phyloP scores from a whole-genome alignment of 37 sponge, comb jelly and placozoan species.

The Crambe crambe region DNA sequence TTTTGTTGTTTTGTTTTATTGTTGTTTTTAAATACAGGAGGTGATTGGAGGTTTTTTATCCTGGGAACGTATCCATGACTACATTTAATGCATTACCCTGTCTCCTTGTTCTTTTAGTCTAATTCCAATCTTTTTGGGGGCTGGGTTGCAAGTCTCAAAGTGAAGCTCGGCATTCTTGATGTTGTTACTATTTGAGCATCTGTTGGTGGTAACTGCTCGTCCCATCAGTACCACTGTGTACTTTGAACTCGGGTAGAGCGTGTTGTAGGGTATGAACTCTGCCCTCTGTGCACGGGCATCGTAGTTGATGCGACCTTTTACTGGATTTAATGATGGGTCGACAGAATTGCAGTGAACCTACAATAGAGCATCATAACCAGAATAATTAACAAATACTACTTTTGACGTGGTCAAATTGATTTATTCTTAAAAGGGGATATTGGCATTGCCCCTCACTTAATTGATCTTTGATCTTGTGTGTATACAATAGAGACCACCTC shows the following conservation, averaged over 20 bases:
- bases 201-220: slow-evolving; percentile 51
- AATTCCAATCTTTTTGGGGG: slow-evolving; percentile 65
- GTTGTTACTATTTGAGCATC: slow-evolving; percentile 44
- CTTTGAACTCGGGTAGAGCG: slow-evolving; percentile 62
- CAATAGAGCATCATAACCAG: background rate
- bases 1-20: too few species aligned
- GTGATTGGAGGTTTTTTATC: too few species aligned
- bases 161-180: slow-evolving; percentile 50
- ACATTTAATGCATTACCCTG: too few species aligned
- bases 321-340: slow-evolving; percentile 43
- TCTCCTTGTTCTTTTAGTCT: slow-evolving; percentile 47
- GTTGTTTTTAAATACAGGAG: too few species aligned
- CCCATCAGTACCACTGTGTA: slow-evolving; percentile 55
- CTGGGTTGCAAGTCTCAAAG: slow-evolving; percentile 58
- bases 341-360: slow-evolving; percentile 51
- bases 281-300: slow-evolving; percentile 52
- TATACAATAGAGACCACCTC: too few species aligned
- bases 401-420: too few species aligned
- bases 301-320: slow-evolving; percentile 53
- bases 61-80: too few species aligned
- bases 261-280: slow-evolving; percentile 66
- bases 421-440: too few species aligned
- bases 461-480: too few species aligned
- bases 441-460: too few species aligned
- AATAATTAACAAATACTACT: too few species aligned